phyloP scores from a whole-genome alignment of 2,888 invertebrate genomes.

The Lepidochrysops patricia region DNA sequence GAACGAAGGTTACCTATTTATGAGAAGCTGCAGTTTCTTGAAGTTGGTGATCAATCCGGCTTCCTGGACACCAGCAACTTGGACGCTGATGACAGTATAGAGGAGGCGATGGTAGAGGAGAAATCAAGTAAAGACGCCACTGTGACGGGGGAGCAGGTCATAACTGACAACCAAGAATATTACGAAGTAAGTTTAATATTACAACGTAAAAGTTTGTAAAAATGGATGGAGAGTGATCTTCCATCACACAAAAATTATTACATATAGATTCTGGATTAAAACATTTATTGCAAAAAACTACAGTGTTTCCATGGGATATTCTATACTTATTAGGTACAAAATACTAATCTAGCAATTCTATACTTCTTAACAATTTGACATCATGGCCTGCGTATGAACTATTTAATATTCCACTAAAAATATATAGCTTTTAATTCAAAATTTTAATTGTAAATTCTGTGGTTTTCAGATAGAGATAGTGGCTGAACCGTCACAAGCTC shows the following conservation, averaged over 20 bases:
- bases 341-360: too few relatives aligned
- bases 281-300: too few relatives aligned
- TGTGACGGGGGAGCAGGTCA: constrained; percentile 44
- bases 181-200: constrained; percentile 47
- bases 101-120: constrained; percentile 13
- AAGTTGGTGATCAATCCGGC: constrained; percentile 29
- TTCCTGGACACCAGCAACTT: constrained; percentile 4
- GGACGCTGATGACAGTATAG: not conserved
- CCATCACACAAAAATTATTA: too few relatives aligned
- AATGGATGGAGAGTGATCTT: too few relatives aligned
- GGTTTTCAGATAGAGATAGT: constrained; percentile 63
- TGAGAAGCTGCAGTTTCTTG: constrained; percentile 54
- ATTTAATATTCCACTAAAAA: too few relatives aligned
- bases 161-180: constrained; percentile 64
- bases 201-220: too few relatives aligned
- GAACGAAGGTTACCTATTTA: constrained; percentile 48
- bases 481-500: constrained; percentile 41
- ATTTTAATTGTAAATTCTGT: too few relatives aligned
- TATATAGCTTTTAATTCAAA: not conserved
- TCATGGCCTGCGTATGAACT: too few relatives aligned
- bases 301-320: too few relatives aligned
- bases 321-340: too few relatives aligned
- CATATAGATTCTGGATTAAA: too few relatives aligned
- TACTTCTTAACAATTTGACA: too few relatives aligned
- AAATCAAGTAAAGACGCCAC: constrained; percentile 28